phyloP scores from a whole-genome alignment of 2,797 vertebrate genomes.

The Lacerta bilineata region DNA sequence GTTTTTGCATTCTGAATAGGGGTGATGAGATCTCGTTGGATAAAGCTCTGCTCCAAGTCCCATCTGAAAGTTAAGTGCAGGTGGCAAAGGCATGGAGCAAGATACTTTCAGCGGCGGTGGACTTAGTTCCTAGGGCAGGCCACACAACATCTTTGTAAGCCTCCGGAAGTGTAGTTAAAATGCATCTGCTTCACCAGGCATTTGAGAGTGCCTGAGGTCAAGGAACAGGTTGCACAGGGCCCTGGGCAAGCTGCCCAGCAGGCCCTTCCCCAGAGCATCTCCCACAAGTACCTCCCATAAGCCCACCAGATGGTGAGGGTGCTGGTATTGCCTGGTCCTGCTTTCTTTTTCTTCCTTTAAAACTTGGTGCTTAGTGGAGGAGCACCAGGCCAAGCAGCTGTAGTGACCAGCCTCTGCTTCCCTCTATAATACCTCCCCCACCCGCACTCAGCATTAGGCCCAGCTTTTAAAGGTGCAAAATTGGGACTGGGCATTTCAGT shows the following conservation, averaged over 20 bases:
- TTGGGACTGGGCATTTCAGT: not conserved
- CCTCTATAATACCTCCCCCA: too few species aligned
- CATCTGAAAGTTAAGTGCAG: not conserved
- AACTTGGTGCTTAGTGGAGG: not conserved
- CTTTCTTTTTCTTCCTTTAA: not conserved
- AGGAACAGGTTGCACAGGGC: not conserved
- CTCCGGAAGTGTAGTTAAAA: not conserved
- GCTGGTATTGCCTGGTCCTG: too few species aligned
- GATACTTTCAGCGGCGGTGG: not conserved
- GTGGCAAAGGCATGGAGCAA: not conserved
- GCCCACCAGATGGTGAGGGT: not conserved
- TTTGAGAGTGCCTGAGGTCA: not conserved
- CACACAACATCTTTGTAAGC: not conserved
- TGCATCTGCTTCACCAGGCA: not conserved
- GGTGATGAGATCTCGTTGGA: not conserved
- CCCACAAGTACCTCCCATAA: not conserved
- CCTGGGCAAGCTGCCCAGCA: not conserved
- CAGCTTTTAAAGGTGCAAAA: not conserved
- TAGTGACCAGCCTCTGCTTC: too few species aligned
- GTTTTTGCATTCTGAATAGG: too few species aligned
- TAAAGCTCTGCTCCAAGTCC: not conserved
- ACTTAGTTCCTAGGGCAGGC: too few species aligned
- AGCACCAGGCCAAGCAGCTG: too few species aligned
- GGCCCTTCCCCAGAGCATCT: not conserved
- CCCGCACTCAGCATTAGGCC: too few species aligned